Evolutionary conservation across 1,140 invertebrate genomes (phyloP).

Genomic region (Drosophila bocqueti): DNA sequence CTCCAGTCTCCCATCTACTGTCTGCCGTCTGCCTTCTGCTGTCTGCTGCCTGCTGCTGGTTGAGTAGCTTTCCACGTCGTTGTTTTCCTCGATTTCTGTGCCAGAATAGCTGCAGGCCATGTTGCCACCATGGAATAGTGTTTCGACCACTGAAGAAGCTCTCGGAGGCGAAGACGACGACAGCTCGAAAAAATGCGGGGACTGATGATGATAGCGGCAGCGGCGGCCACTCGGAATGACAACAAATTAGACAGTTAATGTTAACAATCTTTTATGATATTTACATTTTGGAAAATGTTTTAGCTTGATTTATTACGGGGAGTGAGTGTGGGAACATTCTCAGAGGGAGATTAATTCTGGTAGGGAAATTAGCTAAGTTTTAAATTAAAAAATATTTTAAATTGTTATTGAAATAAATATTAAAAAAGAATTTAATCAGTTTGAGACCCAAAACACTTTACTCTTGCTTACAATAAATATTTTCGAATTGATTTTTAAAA

Average conservation of each 20-base stretch:
- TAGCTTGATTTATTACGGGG: slow-evolving; percentile 51
- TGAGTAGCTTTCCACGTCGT: slow-evolving; percentile 47
- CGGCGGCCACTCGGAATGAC: slow-evolving; percentile 62
- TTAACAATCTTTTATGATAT: slow-evolving; percentile 82
- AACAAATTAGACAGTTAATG: slow-evolving; percentile 83
- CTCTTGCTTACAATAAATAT: no score
- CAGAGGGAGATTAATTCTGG: slow-evolving; percentile 13
- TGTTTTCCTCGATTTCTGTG: slow-evolving; percentile 38
- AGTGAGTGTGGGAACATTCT: slow-evolving; percentile 27
- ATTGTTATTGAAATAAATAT: background rate
- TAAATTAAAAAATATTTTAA: background rate
- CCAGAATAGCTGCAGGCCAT: slow-evolving; percentile 65
- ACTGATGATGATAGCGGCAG: slow-evolving; percentile 42
- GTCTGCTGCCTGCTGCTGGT: slow-evolving; percentile 25
- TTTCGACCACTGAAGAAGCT: slow-evolving; percentile 70
- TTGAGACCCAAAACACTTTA: no score
- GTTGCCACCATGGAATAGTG: slow-evolving; percentile 47
- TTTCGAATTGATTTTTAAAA: background rate
- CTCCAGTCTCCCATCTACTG: background rate
- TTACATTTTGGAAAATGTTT: slow-evolving; percentile 77
- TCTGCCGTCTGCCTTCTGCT: background rate
- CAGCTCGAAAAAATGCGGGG: slow-evolving; percentile 37
- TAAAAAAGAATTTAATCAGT: no score
- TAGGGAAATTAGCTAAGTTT: background rate
- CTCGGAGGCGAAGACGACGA: slow-evolving; percentile 48